Conservation (phyloP, 2,888 invertebrate genomes). For the Onthophagus sagittarius region DNA sequence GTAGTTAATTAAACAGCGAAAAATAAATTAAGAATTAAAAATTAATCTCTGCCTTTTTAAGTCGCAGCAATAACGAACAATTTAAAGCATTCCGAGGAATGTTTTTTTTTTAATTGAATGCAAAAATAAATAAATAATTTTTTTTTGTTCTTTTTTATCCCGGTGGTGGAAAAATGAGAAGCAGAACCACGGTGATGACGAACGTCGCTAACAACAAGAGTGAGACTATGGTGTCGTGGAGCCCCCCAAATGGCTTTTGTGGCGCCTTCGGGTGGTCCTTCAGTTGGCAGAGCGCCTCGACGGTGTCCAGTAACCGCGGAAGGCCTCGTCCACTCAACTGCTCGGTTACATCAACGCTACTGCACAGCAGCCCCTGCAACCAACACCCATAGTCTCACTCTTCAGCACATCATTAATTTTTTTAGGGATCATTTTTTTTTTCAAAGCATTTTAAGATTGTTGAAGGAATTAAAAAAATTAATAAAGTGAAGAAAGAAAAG, state of each 20-base stretch:
- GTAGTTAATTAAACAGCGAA: no score
- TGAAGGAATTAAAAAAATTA: slow-evolving; percentile 6
- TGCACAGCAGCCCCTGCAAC: slow-evolving; percentile 58
- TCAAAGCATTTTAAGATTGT: slow-evolving; percentile 13
- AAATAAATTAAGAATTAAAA: no score
- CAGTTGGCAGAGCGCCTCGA: slow-evolving; percentile 41
- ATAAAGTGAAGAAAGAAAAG: background rate
- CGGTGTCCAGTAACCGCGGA: slow-evolving; percentile 44
- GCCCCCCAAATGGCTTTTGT: slow-evolving; percentile 36
- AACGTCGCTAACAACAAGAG: slow-evolving; percentile 48
- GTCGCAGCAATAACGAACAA: background rate
- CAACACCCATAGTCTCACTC: slow-evolving; percentile 51
- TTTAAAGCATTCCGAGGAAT: background rate
- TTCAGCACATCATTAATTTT: slow-evolving; percentile 18
- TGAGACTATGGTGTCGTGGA: slow-evolving; percentile 54
- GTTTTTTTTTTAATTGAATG: background rate
- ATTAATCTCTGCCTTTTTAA: no score
- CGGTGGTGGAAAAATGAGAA: slow-evolving; percentile 51
- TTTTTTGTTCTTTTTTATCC: slow-evolving; percentile 35
- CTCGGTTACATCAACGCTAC: slow-evolving; percentile 55
- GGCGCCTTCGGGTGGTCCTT: slow-evolving; percentile 23
- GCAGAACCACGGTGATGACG: slow-evolving; percentile 48
- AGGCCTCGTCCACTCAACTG: slow-evolving; percentile 47
- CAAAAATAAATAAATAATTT: slow-evolving; percentile 4
- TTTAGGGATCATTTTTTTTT: slow-evolving; percentile 2